Evolutionary conservation across 2,797 vertebrate species (phyloP).

Genomic region (Pyrocephalus nanus): DNA sequence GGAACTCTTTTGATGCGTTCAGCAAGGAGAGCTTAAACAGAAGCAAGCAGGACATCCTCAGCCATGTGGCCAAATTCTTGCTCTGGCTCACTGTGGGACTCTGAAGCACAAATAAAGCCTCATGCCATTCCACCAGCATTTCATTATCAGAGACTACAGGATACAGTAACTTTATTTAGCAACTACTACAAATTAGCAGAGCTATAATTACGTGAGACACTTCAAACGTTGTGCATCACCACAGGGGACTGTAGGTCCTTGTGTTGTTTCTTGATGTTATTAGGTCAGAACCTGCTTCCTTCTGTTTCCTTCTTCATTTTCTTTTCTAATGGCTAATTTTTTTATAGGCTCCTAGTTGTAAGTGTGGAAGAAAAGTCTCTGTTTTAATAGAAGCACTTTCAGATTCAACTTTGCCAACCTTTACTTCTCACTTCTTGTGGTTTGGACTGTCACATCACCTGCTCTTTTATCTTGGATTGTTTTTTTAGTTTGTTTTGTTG

Average conservation of each 20-base stretch:
- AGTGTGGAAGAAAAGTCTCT: background rate
- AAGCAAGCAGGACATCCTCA: background rate
- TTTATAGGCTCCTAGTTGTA: background rate
- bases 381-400: background rate
- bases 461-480: background rate
- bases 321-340: background rate
- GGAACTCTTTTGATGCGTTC: background rate
- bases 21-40: background rate
- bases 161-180: background rate
- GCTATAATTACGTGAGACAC: background rate
- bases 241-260: background rate
- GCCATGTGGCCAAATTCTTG: background rate
- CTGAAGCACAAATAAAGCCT: background rate
- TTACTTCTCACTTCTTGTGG: background rate
- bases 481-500: background rate
- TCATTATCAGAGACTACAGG: slow-evolving; percentile 5
- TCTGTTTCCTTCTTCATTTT: background rate
- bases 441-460: background rate
- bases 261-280: background rate
- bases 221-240: background rate
- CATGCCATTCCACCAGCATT: background rate
- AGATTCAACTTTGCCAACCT: background rate
- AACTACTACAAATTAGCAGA: background rate
- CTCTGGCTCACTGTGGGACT: background rate
- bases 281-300: background rate